Evolutionary conservation across 2,888 invertebrate genomes (phyloP), one percentile per base, ranked within the genome.

Genomic region (Phortica magna): DNA sequence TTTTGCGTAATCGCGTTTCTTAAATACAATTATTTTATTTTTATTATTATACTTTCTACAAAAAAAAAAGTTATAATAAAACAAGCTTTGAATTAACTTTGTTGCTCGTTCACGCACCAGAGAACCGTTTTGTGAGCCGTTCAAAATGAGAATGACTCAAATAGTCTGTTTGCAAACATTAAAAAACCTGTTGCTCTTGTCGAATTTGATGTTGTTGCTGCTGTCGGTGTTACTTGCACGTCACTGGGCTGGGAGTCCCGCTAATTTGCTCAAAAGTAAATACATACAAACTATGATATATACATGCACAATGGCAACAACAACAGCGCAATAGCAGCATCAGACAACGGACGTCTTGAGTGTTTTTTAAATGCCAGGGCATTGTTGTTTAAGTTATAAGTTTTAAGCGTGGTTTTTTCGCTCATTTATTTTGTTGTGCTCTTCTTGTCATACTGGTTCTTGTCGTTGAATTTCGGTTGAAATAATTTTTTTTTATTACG

Each of bases 91-190:
- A 31, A 4, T 31, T 31, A 31, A 31, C 31, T 53, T 22, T 5
- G 68, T 76, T 42, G 76, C 72, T 77, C 1, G 48, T 48, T 48
- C 70, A 55, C 68, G 57, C 73, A 76, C 67, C 19, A 42, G 57
- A 68, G 81, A 81, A 87, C 85, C 83, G 85, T 84, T 85, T 78
- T 72, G 74, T 77, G 74, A 81, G 81, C 81, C 73, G 78, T 74
- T 81, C 84, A 79, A 83, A 78, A 77, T 82, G 79, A 84, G 84
- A 86, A 81, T 86, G 87, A 84, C 81, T 84, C 75, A 80, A 82
- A 83, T 75, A 72, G 71, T 73, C 64, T 75, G 77, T 73, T 72
- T 39, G 61, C 84, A 74, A 73, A 80, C 80, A 80, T 22, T 61
- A 19, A 82, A 85, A 83, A 85, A 84, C 87, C 85, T 80, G 85